Evolutionary conservation across 2,888 invertebrate species (phyloP), one percentile per base, ranked within the genome.

Genomic region (Trypoxylon attenuatum): DNA sequence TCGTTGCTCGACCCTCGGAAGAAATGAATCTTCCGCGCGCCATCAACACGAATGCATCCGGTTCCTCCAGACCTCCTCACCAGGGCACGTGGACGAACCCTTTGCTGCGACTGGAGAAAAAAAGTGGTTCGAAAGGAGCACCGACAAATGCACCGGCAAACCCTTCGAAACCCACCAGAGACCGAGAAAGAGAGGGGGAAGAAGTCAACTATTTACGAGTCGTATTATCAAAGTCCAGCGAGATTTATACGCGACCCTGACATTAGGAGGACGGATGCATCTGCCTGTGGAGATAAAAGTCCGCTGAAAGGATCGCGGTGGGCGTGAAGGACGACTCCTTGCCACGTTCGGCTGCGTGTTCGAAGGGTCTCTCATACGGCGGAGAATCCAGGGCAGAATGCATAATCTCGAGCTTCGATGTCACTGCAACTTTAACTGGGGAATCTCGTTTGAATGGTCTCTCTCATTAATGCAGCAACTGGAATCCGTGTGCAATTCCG

Each of bases 21-120:
- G 75, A 65, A 70, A 74, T 75, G 68, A 75, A 75, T 71, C 75
- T 75, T 75, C 67, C 64, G 60, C 67, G 75, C 68, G 58, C 59
- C 73, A 69, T 74, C 73, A 42, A 62, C 65, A 56, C 49, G 63
- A 38, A 74, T 45, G 66, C 71, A 74, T 74, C 74, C 73, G 73
- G 74, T 66, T 66, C 71, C 46, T 58, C 60, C 69, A 69, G 74
- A 74, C 71, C 6, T 69, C 69, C 60, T 50, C 21, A 23, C 27
- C 45, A 49, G 41, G 60, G 68, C 70, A 55, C 69, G 70, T 68
- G 64, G n/a, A 70, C 69, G 54, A 27, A n/a, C 47, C 43, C 54
- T 60, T 46, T 22, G 54, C 65, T 55, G 64, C 69, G 69, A 57
- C 56, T 46, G 46, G 18, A 42, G 41, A 29, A 55, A 49, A 64